Base-by-base conservation (phyloP, 2,888 invertebrate species). In the Octodonta nipae region DNA sequence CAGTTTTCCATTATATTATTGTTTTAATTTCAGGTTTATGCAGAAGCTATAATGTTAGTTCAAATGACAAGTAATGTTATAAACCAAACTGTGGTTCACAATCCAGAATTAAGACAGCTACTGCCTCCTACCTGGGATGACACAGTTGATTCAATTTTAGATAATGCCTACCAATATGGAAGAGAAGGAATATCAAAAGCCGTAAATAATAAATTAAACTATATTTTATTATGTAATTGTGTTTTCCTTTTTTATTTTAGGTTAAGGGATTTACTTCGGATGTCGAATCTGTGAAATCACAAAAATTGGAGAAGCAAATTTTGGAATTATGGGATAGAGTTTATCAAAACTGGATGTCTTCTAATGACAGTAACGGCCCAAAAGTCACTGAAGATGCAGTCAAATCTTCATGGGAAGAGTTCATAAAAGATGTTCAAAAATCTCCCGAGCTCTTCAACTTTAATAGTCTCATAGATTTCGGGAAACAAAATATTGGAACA, bases 121-220 rank as follows among this genome's bases (percentile, higher is more conserved):
- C 65, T 95, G 32, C 93, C 95, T 0, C 79, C 83, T 35, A 77
- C 80, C 3, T 78, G 82, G 73, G 78, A 84, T 51, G 78, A 81
- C 30, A 82, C 89, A 35, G 70, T 93, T 25, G 89, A 91, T 60
- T 85, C 87, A 11, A 77, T 91, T 41, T 71, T 93, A 7, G 87
- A 89, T 48, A 89, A 93, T 61, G 91, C 89, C 1, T 93, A 93
- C 56, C 73, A 82, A 14, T 91, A 92, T 58, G 92, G 93, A 2
- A 70, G 92, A 42, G 82, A 87, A 54, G 89, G 86, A 51, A 85
- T 93, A 48, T 84, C 86, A 12, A 81, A 83, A 45, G 78, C 82
- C 56, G 86, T 89, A 55, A 34, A 33, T 36, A 22, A 17, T 24
- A 32, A n/a, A n/a, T n/a, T n/a, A n/a, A n/a, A n/a, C 4, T n/a